These are phyloP conservation scores for Hyperoplus immaculatus DNA, from an alignment of 2,797 vertebrate genomes.

Conservation along the genomic window DNA sequence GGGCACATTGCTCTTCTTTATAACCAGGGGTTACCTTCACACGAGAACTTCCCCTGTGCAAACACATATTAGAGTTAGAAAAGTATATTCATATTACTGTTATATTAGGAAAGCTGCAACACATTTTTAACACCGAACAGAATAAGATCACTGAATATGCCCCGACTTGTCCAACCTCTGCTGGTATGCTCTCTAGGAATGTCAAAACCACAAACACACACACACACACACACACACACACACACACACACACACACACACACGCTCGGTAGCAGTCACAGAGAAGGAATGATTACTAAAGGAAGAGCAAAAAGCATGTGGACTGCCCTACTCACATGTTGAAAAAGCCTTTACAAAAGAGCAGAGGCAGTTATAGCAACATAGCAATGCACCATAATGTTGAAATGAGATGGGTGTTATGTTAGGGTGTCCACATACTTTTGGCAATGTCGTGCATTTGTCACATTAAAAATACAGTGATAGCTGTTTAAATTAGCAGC, in stretches of 20 bases:
- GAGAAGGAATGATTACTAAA: background rate
- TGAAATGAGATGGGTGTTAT: background rate
- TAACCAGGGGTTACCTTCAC: conserved; percentile 93
- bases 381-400: conserved; percentile 1
- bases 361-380: background rate
- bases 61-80: conserved; percentile 28
- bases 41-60: conserved; percentile 91
- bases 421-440: background rate
- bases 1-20: conserved; percentile 97
- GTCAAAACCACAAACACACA: conserved; percentile 27
- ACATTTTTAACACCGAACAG: background rate
- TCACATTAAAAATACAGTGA: background rate
- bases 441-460: background rate
- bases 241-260: conserved; percentile 3
- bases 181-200: conserved; percentile 61
- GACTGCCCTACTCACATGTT: background rate
- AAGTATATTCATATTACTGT: background rate
- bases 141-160: conserved; percentile 8
- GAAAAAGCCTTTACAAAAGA: background rate
- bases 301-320: background rate
- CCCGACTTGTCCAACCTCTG: conserved; percentile 50
- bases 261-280: conserved; percentile 1
- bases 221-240: conserved; percentile 7
- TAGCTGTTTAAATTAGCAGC: background rate
- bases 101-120: background rate